phyloP scores from a whole-genome alignment of 2,113 vertebrate species.

The Ptychochromis oligacanthus region DNA sequence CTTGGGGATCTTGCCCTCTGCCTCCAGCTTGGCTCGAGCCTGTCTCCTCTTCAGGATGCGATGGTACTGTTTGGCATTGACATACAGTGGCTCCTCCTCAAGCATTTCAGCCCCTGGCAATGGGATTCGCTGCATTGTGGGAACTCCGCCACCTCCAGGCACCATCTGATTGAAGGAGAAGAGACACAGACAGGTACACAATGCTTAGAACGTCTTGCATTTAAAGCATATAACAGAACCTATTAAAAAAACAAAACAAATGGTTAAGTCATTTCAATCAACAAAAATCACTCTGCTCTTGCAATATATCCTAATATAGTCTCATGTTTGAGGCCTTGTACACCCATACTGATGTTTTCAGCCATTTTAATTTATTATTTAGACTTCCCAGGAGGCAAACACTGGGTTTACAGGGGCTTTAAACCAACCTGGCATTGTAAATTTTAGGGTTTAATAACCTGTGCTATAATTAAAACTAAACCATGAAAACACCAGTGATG shows the following conservation, averaged over 20 bases:
- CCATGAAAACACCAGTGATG: not conserved
- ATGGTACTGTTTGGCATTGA: conserved; percentile 99
- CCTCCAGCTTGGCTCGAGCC: conserved; percentile 95
- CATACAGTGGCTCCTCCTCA: conserved; percentile 96
- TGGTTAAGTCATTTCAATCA: not conserved
- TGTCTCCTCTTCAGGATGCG: conserved; percentile 96
- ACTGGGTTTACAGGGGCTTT: not conserved
- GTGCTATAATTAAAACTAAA: not conserved
- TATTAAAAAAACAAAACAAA: not conserved
- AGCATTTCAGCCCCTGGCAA: conserved; percentile 97
- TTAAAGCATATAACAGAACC: not conserved
- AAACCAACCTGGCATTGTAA: not conserved
- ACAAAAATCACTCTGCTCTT: not conserved
- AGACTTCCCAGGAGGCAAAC: not conserved
- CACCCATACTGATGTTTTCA: not conserved
- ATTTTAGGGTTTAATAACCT: not conserved
- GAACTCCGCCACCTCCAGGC: conserved; percentile 89
- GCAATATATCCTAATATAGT: not conserved
- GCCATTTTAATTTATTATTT: not conserved
- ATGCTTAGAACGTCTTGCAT: not conserved
- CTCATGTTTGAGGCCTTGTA: not conserved
- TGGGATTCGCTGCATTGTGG: conserved; percentile 95
- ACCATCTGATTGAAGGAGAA: conserved; percentile 86
- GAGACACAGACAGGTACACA: conserved; percentile 16
- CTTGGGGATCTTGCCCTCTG: conserved; percentile 98